Percentiles rank a stretch among this genome's conserved stretches.
Conservation (phyloP, 1,140 invertebrate genomes). For the Euschistus heros region DNA sequence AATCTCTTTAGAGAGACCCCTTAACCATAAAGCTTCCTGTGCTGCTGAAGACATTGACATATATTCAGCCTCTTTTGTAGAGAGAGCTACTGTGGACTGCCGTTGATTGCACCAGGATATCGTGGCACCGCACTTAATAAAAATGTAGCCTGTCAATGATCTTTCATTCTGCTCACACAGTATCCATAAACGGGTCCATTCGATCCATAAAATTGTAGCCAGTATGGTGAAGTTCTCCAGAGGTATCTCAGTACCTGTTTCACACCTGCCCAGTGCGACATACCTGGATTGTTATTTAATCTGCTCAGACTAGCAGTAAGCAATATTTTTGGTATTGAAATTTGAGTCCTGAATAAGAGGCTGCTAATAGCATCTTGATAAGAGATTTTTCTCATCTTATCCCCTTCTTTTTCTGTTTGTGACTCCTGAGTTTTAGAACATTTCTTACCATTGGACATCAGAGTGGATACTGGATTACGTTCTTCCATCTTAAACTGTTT, state of each 20-base stretch:
- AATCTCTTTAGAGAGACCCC: not conserved
- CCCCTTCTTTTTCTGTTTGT: too few relatives aligned
- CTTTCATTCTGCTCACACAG: not conserved
- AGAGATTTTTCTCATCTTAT: too few relatives aligned
- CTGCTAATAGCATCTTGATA: too few relatives aligned
- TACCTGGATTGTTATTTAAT: not conserved
- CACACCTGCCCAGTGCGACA: not conserved
- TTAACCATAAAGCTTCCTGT: slow-evolving; percentile 1
- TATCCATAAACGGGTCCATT: not conserved
- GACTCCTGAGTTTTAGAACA: too few relatives aligned
- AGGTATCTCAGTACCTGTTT: slow-evolving; percentile 2
- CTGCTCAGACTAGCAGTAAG: not conserved
- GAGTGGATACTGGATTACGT: too few relatives aligned
- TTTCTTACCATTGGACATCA: too few relatives aligned
- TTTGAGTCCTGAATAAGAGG: not conserved
- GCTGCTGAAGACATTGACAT: not conserved
- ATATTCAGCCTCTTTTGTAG: not conserved
- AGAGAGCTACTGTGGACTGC: not conserved
- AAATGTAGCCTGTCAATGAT: not conserved
- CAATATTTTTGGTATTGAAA: not conserved
- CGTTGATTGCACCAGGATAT: not conserved
- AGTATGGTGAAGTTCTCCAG: not conserved
- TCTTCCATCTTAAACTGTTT: too few relatives aligned
- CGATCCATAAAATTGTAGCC: not conserved
- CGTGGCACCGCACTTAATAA: not conserved